Evolutionary conservation across 2,888 invertebrate genomes (phyloP).

Genomic region (Heliconius ismenius): DNA sequence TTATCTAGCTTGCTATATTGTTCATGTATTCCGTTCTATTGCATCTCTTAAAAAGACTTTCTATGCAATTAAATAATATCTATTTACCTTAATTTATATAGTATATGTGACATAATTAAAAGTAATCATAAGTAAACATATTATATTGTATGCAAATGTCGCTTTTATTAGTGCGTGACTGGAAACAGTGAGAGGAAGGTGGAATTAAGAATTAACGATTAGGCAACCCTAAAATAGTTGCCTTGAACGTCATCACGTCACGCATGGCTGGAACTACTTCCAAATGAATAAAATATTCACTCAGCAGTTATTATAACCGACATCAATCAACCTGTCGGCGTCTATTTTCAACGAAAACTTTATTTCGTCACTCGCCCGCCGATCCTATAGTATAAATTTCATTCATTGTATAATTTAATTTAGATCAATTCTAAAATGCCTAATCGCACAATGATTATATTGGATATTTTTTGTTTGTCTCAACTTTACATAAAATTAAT

Average conservation of each 20-base stretch:
- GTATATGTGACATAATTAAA: neutral
- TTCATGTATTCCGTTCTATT: neutral
- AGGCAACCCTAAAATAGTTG: constrained; percentile 69
- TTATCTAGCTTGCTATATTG: neutral
- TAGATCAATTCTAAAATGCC: neutral
- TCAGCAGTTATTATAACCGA: constrained; percentile 69
- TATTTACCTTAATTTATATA: neutral
- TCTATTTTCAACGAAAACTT: constrained; percentile 72
- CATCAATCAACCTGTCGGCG: constrained; percentile 73
- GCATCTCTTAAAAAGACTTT: neutral
- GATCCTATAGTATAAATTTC: constrained; percentile 13
- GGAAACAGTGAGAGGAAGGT: constrained; percentile 59
- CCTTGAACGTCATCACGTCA: constrained; percentile 66
- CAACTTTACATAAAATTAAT: no score
- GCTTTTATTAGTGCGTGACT: constrained; percentile 62
- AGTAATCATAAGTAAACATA: constrained; percentile 5
- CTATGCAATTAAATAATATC: neutral
- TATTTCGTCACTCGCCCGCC: constrained; percentile 57
- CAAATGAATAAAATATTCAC: constrained; percentile 73
- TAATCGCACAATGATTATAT: neutral
- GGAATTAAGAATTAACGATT: constrained; percentile 69
- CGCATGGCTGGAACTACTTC: constrained; percentile 58
- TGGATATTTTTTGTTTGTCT: no score
- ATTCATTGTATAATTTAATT: constrained; percentile 18
- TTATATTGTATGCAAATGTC: constrained; percentile 31